A percentile compares a stretch with the other conserved stretches of the same genome.
phyloP scores from a whole-genome alignment of 2,888 invertebrate species.

The Phortica okadai region DNA sequence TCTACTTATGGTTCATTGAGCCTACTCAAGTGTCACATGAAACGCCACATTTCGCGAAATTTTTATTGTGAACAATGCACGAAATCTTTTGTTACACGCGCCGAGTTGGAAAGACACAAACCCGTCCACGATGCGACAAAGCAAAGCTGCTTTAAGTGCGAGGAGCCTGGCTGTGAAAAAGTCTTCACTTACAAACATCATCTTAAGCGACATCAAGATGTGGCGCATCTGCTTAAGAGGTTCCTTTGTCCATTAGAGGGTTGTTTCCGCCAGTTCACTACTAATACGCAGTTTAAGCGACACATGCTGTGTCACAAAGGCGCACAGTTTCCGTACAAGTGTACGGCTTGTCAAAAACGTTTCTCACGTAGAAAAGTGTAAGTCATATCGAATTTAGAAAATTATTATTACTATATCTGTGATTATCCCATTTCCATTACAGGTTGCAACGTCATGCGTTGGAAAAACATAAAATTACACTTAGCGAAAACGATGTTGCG shows the following conservation, averaged over 20 bases:
- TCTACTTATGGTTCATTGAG: slow-evolving; percentile 60
- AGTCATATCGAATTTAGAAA: slow-evolving; percentile 39
- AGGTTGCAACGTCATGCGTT: slow-evolving; percentile 60
- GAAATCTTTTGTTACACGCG: slow-evolving; percentile 50
- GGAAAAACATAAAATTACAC: slow-evolving; percentile 52
- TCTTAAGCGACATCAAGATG: slow-evolving; percentile 64
- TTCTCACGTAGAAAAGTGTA: slow-evolving; percentile 62
- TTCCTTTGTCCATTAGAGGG: slow-evolving; percentile 50
- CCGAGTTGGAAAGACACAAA: slow-evolving; percentile 56
- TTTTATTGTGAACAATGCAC: slow-evolving; percentile 54
- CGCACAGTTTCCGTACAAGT: slow-evolving; percentile 52
- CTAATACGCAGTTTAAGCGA: slow-evolving; percentile 51
- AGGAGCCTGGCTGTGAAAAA: slow-evolving; percentile 57
- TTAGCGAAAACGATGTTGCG: slow-evolving; percentile 57
- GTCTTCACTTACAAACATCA: slow-evolving; percentile 66
- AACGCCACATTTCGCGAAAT: slow-evolving; percentile 56
- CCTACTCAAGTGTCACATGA: slow-evolving; percentile 64
- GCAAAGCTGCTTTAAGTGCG: slow-evolving; percentile 51
- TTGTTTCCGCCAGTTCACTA: slow-evolving; percentile 57
- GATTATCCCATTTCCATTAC: neutral
- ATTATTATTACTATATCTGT: neutral
- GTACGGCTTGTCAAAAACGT: slow-evolving; percentile 57
- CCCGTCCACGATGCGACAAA: slow-evolving; percentile 45
- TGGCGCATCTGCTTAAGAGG: slow-evolving; percentile 52
- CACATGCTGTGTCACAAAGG: slow-evolving; percentile 59